Percentiles rank a stretch among this genome's conserved stretches.
phyloP scores from a whole-genome alignment of 2,888 invertebrate genomes.

The Xylocampa areola region DNA sequence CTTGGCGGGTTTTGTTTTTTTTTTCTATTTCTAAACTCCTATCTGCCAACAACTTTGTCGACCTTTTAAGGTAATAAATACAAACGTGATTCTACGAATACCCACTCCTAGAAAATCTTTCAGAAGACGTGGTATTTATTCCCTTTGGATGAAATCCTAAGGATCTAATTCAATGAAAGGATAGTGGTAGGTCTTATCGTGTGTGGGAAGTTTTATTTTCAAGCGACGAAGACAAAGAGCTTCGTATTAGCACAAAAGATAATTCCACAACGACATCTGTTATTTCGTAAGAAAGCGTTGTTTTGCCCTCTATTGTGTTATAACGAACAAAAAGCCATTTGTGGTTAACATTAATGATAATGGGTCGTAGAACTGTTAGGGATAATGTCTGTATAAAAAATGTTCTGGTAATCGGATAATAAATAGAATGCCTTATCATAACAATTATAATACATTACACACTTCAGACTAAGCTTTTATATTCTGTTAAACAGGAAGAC shows the following conservation, averaged over 20 bases:
- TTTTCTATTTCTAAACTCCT: no score
- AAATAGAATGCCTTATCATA: no score
- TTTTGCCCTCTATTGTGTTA: constrained; percentile 20
- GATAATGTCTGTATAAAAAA: background rate
- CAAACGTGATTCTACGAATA: no score
- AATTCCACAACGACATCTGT: constrained; percentile 37
- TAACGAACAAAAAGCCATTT: constrained; percentile 14
- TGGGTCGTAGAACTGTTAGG: background rate
- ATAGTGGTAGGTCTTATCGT: background rate
- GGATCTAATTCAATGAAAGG: constrained; percentile 3
- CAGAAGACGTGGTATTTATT: no score
- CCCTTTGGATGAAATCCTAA: no score
- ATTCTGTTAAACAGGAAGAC: no score
- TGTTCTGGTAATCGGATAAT: background rate
- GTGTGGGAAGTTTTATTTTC: constrained; percentile 22
- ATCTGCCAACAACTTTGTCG: no score
- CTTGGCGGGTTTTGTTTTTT: no score
- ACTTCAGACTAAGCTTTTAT: no score
- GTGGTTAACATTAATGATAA: constrained; percentile 22
- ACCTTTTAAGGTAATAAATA: no score
- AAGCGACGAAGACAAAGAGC: constrained; percentile 28
- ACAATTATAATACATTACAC: no score
- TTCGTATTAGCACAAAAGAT: constrained; percentile 34
- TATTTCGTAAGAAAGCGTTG: constrained; percentile 20
- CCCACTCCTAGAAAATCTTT: no score